Conservation (phyloP, 2,113 vertebrate genomes). For the Tonatia bakeri region DNA sequence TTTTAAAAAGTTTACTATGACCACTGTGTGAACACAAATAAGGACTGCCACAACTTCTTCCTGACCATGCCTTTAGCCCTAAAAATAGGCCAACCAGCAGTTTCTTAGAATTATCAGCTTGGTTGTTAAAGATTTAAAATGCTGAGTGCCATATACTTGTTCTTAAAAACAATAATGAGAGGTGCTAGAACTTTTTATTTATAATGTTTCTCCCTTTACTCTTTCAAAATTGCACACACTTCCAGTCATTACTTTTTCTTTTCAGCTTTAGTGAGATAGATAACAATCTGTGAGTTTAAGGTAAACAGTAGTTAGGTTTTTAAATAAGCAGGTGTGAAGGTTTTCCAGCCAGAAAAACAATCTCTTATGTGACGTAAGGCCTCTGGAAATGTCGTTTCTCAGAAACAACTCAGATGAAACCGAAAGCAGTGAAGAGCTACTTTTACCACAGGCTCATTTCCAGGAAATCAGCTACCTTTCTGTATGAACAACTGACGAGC, state of each 20-base stretch:
- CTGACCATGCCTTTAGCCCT: neutral
- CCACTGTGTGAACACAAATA: neutral
- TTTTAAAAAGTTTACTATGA: neutral
- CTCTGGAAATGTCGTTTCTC: neutral
- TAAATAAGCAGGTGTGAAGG: neutral
- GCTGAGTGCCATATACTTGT: neutral
- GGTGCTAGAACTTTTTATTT: neutral
- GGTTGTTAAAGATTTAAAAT: neutral
- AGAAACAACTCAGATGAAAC: neutral
- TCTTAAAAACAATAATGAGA: neutral
- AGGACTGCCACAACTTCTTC: neutral
- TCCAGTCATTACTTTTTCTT: neutral
- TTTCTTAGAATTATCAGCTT: neutral
- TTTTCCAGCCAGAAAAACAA: neutral
- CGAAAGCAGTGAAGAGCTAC: neutral
- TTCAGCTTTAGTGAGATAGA: neutral
- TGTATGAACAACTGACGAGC: neutral
- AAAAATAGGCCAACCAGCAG: neutral
- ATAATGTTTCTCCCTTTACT: neutral
- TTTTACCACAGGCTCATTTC: neutral
- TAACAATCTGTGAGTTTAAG: neutral
- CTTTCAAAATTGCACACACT: neutral
- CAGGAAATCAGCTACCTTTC: neutral
- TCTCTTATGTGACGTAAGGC: neutral
- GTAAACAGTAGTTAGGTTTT: neutral